Percentiles rank a stretch among this genome's conserved stretches.
Evolutionary conservation across 2,888 invertebrate species (phyloP).

Genomic region (Antheraea yamamai): DNA sequence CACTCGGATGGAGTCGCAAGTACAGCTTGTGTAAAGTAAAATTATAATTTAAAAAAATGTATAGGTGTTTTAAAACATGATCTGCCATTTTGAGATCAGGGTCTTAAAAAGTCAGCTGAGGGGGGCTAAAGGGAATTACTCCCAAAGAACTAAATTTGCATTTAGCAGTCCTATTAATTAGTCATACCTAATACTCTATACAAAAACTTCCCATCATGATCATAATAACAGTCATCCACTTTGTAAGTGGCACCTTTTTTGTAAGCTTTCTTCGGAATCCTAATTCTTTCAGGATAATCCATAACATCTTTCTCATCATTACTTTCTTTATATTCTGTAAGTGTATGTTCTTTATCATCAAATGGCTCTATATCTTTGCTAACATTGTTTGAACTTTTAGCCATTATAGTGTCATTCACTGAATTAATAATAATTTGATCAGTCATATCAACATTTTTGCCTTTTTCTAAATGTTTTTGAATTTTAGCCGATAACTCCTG

Average conservation of each 20-base stretch:
- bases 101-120: too few relatives aligned
- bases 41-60: too few relatives aligned
- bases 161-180: constrained; percentile 29
- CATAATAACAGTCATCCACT: constrained; percentile 90
- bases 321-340: constrained; percentile 47
- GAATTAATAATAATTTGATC: constrained; percentile 63
- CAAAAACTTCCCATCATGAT: constrained; percentile 89
- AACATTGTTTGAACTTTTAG: constrained; percentile 30
- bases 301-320: constrained; percentile 43
- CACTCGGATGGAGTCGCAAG: too few relatives aligned
- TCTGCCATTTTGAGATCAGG: too few relatives aligned
- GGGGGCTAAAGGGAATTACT: neutral
- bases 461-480: constrained; percentile 58
- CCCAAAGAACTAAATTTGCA: neutral
- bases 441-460: constrained; percentile 53
- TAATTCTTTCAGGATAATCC: constrained; percentile 83
- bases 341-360: constrained; percentile 35
- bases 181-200: constrained; percentile 89
- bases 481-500: constrained; percentile 63
- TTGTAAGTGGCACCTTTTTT: constrained; percentile 86
- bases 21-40: too few relatives aligned
- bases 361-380: constrained; percentile 50
- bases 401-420: constrained; percentile 30
- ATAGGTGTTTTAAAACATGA: too few relatives aligned
- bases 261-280: constrained; percentile 85